Base-by-base conservation (phyloP, 2,113 vertebrate genomes). In the Cathartes aura region DNA sequence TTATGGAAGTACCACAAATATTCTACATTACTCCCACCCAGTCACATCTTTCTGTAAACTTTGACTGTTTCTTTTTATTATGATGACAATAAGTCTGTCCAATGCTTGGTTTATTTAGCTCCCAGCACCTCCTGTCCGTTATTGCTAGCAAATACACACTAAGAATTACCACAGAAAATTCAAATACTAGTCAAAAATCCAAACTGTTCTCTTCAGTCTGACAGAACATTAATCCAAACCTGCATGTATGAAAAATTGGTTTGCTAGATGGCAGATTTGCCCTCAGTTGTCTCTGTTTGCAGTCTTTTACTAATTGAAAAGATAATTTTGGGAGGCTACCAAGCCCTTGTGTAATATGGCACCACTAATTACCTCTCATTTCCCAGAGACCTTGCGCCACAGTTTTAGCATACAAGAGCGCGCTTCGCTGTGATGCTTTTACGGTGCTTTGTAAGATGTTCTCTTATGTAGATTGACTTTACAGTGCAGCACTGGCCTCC, bases 181-280 rank as follows among this genome's bases (percentile, higher is more conserved):
- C 9, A 55, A 59, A 27, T 42, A 59, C 32, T 47, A 32, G 30
- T 63, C 12, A 86, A 92, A 94, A 94, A 53, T 56, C 7, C 22
- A 27, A 72, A 24, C 20, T 26, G 9, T 52, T 76, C 16, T 78
- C 3, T 67, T 91, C 32, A 73, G 6, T 19, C 53, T 78, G 47
- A 36, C 6, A 12, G 6, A 82, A n/a, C 3, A 26, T n/a, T 58
- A 36, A 12, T 48, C 32, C 40, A 52, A 36, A 40, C 15, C 11
- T 23, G 4, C 3, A 14, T 5, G 2, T n/a, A 43, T 58, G n/a
- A 84, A 84, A 47, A 42, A 42, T 1, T 5, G 3, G 3, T 52
- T 87, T 80, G 8, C 40, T 66, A 18, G 9, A 19, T 34, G 47
- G 17, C 2, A 62, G 42, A 78, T 68, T 63, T 81, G 3, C 2